phyloP scores from a whole-genome alignment of 2,113 vertebrate species.

The Misgurnus mizolepis region DNA sequence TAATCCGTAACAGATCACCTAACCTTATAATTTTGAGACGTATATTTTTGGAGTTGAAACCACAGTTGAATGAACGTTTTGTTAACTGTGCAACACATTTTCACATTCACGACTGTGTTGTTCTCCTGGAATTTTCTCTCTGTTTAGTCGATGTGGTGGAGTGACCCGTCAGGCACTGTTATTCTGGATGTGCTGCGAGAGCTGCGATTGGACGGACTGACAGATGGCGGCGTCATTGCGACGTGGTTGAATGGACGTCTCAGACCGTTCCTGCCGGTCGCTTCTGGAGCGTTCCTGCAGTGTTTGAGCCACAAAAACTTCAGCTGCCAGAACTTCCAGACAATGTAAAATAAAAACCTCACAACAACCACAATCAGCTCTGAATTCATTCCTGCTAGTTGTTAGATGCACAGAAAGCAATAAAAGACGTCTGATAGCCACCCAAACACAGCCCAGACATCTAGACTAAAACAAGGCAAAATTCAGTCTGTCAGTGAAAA shows the following conservation, averaged over 20 bases:
- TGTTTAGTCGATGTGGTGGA: neutral
- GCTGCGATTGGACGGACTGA: conserved; percentile 4
- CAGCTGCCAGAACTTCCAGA: conserved; percentile 67
- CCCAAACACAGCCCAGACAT: too few relatives aligned
- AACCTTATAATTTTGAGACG: too few relatives aligned
- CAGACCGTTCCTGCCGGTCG: conserved; percentile 60
- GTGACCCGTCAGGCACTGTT: neutral
- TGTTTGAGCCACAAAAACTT: conserved; percentile 50
- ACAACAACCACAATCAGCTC: too few relatives aligned
- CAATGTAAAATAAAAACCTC: conserved; percentile 55
- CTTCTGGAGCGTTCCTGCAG: conserved; percentile 64
- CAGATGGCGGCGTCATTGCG: conserved; percentile 44
- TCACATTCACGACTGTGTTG: neutral
- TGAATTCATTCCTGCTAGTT: too few relatives aligned
- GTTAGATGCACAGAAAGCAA: too few relatives aligned
- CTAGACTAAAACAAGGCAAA: too few relatives aligned
- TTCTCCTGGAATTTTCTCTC: neutral
- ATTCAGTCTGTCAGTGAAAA: too few relatives aligned
- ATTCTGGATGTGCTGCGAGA: conserved; percentile 11
- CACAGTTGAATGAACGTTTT: too few relatives aligned
- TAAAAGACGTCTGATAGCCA: too few relatives aligned
- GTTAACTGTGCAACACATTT: too few relatives aligned
- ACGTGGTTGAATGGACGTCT: conserved; percentile 65
- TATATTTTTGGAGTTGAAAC: too few relatives aligned
- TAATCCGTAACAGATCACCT: too few relatives aligned